Evolutionary conservation across 2,888 invertebrate species (phyloP).

Genomic region (Caenorhabditis sulstoni): DNA sequence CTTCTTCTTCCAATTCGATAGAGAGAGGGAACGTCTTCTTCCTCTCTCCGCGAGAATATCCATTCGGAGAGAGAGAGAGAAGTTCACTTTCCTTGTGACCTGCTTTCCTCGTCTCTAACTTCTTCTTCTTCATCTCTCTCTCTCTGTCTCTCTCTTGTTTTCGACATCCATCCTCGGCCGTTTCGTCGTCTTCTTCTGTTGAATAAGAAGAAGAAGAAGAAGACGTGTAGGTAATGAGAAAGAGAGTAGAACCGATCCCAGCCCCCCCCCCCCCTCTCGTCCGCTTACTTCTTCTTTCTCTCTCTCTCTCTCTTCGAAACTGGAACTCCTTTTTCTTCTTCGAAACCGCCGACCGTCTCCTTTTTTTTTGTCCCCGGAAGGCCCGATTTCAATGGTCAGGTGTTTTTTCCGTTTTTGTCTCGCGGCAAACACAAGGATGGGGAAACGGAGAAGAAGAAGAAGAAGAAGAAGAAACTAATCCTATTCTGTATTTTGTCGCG

Average conservation of each 20-base stretch:
- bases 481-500: constrained; percentile 20
- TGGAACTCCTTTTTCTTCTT: neutral
- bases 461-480: constrained; percentile 39
- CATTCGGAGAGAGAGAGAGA: neutral
- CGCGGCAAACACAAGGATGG: constrained; percentile 15
- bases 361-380: neutral
- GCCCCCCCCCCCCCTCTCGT: constrained; percentile 1
- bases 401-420: constrained; percentile 16
- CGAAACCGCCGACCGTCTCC: no score
- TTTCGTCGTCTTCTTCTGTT: no score
- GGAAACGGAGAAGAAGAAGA: constrained; percentile 7
- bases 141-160: constrained; percentile 29
- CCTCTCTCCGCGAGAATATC: no score
- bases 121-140: no score
- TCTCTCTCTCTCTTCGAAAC: neutral
- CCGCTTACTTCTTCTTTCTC: neutral
- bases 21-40: neutral
- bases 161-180: constrained; percentile 28
- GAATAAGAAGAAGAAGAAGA: neutral
- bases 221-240: neutral
- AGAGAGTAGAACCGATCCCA: neutral
- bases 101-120: constrained; percentile 33
- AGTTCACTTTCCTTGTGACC: neutral
- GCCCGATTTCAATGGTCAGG: neutral
- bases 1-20: no score